Base-by-base conservation (phyloP, 2,797 vertebrate genomes). In the Podarcis lilfordi region DNA sequence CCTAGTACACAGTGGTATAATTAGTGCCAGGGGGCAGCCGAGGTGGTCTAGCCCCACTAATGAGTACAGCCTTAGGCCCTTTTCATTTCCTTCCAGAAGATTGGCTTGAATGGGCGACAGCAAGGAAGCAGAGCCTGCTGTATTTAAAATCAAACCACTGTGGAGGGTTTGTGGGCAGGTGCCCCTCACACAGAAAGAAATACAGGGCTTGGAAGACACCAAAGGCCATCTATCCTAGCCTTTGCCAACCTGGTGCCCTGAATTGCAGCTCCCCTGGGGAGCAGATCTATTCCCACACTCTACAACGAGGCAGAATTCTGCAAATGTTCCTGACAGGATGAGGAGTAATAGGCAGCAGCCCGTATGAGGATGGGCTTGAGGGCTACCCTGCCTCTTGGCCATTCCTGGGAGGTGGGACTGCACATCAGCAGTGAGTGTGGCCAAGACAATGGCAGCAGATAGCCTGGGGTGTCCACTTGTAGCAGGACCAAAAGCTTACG, bases 11-110 rank as follows among this genome's bases (percentile, higher is more conserved):
- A 50, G 78, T 68, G 72, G 43, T 69, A 89, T 89, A 89, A 89
- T 89, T 89, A 89, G 78, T 81, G 78, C 88, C 79, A 89, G 79
- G 84, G 72, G 79, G 88, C 79, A 37, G 78, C 43, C 6, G 8
- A 55, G 71, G 43, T 82, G 79, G 61, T 78, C 78, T 85, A 82
- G 61, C 71, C 79, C 43, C 86, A 68, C 64, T 89, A 89, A 89
- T 82, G 88, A 86, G 79, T 35, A n/a, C 78, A 77, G 79, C 84
- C 88, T 77, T 32, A 43, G 84, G 84, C 80, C 71, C 59, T 82
- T 55, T 76, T 86, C 88, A 77, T 86, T 87, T 89, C 61, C 85
- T 89, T 81, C 84, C 74, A 69, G 61, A 74, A 55, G 55, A 15
- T n/a, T 45, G 61, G 25, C 32, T 68, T 85, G 83, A 45, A 68